Evolutionary conservation across 2,888 invertebrate genomes (phyloP), one percentile per base, ranked within the genome.

Genomic region (Azorinus chamasolen): DNA sequence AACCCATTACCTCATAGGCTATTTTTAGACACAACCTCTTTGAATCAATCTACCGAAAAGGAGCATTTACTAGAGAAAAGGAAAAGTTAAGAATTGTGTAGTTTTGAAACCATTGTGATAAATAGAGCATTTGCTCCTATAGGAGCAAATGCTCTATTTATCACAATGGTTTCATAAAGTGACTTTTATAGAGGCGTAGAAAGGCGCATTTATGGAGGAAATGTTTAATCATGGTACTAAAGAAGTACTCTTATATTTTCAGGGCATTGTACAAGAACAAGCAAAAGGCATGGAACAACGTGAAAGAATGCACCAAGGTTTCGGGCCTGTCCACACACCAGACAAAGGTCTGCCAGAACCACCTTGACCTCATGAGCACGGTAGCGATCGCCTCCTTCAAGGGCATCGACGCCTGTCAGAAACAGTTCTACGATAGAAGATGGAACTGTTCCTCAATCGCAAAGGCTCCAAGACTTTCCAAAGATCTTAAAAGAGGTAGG

Each of bases 401-500:
- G 32, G 95, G 96, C 5, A 94, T 95, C 59, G 93, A 95, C 76
- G 90, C 90, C 6, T 97, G 97, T 93, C 95, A 95, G 92, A 93
- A 94, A 79, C 94, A 96, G 25, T 96, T 97, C 93, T 94, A 94
- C 27, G 95, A 96, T 87, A 94, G 96, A 78, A 94, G 97, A 71
- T 97, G 97, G 97, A 97, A 97, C 93, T 97, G 97, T 93, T 96
- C 96, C 72, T 95, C 96, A 51, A 94, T 96, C 62, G 94, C 95
- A 48, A 94, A 94, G 24, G 96, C 96, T 0, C 97, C 97, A 0
- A 94, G 94, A 85, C 95, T 95, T 84, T 95, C 95, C n/a, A 95
- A 96, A 8, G 97, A 97, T 92, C 93, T 97, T 80, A 95, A 96
- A 1, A 95, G 96, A 94, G 97, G 97, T 96, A 92, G 87, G 91